Conservation (phyloP, 2,113 vertebrate species). For the Mellivora capensis region DNA sequence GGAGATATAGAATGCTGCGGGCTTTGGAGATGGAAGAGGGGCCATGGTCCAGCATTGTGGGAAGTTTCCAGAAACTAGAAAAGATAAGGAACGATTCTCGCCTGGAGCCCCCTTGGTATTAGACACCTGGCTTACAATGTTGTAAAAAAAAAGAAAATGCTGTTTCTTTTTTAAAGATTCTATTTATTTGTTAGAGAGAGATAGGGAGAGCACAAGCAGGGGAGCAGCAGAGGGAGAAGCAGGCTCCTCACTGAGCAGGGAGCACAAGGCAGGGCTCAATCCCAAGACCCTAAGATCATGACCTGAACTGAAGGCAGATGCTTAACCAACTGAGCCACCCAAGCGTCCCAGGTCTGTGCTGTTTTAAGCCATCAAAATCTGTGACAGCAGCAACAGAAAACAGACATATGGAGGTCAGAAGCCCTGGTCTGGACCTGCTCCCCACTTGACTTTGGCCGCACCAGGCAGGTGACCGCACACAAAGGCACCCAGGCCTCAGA, state of each 20-base stretch:
- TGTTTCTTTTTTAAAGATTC: not conserved
- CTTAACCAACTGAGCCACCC: too few species aligned
- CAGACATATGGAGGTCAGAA: accelerated
- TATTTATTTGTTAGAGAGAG: not conserved
- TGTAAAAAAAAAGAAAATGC: too few species aligned
- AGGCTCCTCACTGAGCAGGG: too few species aligned
- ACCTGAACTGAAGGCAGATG: too few species aligned
- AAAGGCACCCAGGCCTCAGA: not conserved
- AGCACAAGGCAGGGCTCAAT: too few species aligned
- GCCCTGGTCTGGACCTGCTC: accelerated
- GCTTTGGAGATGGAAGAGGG: not conserved
- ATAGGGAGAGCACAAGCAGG: too few species aligned
- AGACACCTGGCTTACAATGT: not conserved
- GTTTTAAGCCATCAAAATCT: not conserved
- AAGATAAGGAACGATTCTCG: not conserved
- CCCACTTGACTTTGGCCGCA: accelerated
- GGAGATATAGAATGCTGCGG: not conserved
- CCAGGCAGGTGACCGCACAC: accelerated
- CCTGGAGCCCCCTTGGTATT: too few species aligned
- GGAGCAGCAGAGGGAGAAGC: too few species aligned
- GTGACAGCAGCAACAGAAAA: not conserved
- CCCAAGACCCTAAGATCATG: too few species aligned
- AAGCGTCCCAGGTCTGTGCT: too few species aligned
- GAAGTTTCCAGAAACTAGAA: not conserved
- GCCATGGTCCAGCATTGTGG: not conserved